phyloP scores from a whole-genome alignment of 1,140 invertebrate genomes.

The Bombus pascuorum region DNA sequence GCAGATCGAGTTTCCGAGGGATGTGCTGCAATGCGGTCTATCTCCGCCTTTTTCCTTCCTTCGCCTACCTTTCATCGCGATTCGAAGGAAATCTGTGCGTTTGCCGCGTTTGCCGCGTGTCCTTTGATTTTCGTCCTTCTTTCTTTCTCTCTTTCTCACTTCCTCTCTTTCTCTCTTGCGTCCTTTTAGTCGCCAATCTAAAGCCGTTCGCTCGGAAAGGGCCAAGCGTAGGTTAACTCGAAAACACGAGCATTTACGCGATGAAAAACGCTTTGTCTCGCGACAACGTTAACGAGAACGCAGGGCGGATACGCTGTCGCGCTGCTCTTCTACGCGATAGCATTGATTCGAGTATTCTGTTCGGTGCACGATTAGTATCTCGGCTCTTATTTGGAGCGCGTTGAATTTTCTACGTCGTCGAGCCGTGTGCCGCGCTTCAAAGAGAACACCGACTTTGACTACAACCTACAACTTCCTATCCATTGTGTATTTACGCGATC shows the following conservation, averaged over 20 bases:
- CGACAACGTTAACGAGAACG: background rate
- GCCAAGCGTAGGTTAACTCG: background rate
- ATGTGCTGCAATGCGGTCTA: slow-evolving; percentile 64
- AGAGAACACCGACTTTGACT: slow-evolving; percentile 22
- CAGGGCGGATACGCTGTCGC: background rate
- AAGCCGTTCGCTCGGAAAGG: background rate
- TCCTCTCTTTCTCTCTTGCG: background rate
- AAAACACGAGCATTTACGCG: background rate
- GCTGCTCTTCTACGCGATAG: background rate
- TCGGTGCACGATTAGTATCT: slow-evolving; percentile 29
- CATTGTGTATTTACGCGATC: slow-evolving; percentile 36
- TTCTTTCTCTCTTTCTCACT: background rate
- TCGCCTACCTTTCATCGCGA: slow-evolving; percentile 44
- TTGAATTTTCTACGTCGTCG: slow-evolving; percentile 20
- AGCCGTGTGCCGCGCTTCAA: background rate
- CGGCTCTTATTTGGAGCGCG: background rate
- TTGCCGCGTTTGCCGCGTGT: background rate
- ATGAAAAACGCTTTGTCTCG: background rate
- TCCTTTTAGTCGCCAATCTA: background rate
- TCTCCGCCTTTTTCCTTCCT: slow-evolving; percentile 21
- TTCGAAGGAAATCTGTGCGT: background rate
- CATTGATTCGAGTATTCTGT: slow-evolving; percentile 20
- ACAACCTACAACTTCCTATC: background rate
- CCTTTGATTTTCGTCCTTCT: background rate
- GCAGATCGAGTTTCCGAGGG: slow-evolving; percentile 61